phyloP scores from a whole-genome alignment of 2,888 invertebrate genomes.

The Oasisia sp. region DNA sequence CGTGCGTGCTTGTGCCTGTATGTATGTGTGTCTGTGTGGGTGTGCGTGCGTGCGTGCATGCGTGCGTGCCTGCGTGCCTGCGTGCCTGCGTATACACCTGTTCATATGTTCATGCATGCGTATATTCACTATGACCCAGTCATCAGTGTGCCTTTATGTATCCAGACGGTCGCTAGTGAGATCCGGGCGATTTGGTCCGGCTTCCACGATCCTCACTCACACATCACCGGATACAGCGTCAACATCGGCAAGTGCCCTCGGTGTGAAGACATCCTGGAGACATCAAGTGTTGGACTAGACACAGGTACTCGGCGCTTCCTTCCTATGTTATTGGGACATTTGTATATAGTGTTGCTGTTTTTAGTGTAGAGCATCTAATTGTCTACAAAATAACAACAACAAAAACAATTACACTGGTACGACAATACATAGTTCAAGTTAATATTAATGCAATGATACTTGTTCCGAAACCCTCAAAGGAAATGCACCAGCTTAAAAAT shows the following conservation, averaged over 20 bases:
- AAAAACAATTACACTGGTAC: too few species aligned
- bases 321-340: neutral
- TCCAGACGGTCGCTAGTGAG: neutral
- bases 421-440: too few species aligned
- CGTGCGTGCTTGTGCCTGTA: neutral
- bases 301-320: neutral
- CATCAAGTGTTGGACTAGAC: neutral
- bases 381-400: too few species aligned
- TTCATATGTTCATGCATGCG: neutral
- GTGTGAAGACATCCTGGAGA: conserved; percentile 7
- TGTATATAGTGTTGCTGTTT: neutral
- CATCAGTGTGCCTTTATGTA: neutral
- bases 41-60: too few species aligned
- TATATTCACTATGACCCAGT: neutral
- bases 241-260: neutral
- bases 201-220: conserved; percentile 19
- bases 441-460: too few species aligned
- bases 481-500: too few species aligned
- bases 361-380: neutral
- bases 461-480: too few species aligned
- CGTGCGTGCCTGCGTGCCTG: too few species aligned
- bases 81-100: too few species aligned
- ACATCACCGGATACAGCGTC: neutral
- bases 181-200: neutral
- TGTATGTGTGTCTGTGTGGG: neutral